These are phyloP conservation scores for Buathra laborator DNA, from an alignment of 2,888 invertebrate species.

Conservation along the genomic window DNA sequence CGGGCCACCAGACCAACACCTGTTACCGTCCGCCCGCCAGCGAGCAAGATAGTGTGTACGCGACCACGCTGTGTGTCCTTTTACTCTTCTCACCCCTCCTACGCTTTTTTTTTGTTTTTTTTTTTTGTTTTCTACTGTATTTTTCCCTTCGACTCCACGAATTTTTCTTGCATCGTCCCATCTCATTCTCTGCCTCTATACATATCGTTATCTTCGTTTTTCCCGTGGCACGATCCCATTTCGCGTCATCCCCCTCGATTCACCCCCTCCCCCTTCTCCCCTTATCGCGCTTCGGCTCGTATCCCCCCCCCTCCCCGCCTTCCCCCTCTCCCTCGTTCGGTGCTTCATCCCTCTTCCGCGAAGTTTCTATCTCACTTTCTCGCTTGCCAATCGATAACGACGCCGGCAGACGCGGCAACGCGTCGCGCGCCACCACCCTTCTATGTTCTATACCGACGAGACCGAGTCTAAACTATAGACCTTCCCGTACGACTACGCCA, in stretches of 20 bases:
- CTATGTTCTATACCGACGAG: slow-evolving; percentile 31
- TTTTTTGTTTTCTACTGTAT: slow-evolving; percentile 4
- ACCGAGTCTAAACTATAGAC: slow-evolving; percentile 12
- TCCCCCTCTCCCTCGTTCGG: slow-evolving; percentile 9
- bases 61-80: slow-evolving; percentile 55
- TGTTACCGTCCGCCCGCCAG: slow-evolving; percentile 80
- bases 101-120: background rate
- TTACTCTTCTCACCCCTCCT: slow-evolving; percentile 2
- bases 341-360: slow-evolving; percentile 48
- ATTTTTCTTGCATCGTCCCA: slow-evolving; percentile 29
- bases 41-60: slow-evolving; percentile 60
- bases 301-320: slow-evolving; percentile 28
- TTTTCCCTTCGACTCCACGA: slow-evolving; percentile 39
- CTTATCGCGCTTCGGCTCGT: slow-evolving; percentile 60
- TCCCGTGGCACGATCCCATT: slow-evolving; percentile 49
- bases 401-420: slow-evolving; percentile 75
- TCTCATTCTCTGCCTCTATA: slow-evolving; percentile 50
- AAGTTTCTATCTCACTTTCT: slow-evolving; percentile 58
- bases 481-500: slow-evolving; percentile 44
- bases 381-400: slow-evolving; percentile 81
- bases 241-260: slow-evolving; percentile 53
- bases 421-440: slow-evolving; percentile 67
- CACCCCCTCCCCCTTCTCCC: slow-evolving; percentile 53
- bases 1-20: slow-evolving; percentile 81
- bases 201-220: slow-evolving; percentile 48